Evolutionary conservation across 2,888 invertebrate genomes (phyloP).

Genomic region (Galeruca laticollis): DNA sequence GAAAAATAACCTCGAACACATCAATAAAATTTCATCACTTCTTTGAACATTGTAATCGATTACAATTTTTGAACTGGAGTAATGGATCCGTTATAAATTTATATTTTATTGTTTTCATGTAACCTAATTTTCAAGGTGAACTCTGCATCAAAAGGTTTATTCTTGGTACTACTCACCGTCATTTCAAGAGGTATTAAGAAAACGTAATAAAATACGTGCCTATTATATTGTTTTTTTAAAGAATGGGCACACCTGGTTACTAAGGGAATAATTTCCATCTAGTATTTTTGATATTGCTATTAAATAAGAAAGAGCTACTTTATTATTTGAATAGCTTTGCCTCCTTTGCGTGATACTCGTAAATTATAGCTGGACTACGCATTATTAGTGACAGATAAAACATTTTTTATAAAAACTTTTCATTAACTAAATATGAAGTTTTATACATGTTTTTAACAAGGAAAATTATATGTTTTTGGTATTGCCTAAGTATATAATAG

Average conservation of each 20-base stretch:
- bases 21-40: no score
- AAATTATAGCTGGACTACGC: no score
- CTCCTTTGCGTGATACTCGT: no score
- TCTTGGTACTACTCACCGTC: conserved; percentile 12
- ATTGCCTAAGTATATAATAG: no score
- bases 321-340: no score
- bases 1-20: no score
- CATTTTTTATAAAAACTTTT: no score
- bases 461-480: no score
- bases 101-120: conserved; percentile 17
- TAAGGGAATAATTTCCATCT: conserved; percentile 6
- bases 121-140: conserved; percentile 17
- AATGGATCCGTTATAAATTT: conserved; percentile 10
- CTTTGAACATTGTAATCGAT: background rate
- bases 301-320: background rate
- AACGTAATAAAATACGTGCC: conserved; percentile 16
- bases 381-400: no score
- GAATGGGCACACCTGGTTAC: conserved; percentile 21
- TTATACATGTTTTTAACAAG: no score
- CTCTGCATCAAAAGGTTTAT: conserved; percentile 22
- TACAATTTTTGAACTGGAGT: conserved; percentile 22
- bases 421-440: no score
- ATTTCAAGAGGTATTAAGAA: conserved; percentile 21
- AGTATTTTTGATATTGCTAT: background rate
- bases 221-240: conserved; percentile 17